Conservation (phyloP, 2,113 vertebrate species). For the Edolisoma coerulescens region DNA sequence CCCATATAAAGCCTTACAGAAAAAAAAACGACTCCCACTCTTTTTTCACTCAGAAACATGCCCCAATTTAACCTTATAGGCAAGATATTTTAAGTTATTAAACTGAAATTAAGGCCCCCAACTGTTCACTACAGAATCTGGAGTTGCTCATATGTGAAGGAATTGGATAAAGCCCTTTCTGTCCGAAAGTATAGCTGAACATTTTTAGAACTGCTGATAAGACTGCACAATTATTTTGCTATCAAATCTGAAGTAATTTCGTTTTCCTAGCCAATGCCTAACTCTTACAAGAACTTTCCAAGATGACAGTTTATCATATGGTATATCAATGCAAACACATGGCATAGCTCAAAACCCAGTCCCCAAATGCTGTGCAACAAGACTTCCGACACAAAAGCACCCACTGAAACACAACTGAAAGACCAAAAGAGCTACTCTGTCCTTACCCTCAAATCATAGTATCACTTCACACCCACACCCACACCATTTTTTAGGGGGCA, state of each 20-base stretch:
- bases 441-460: not conserved
- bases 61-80: not conserved
- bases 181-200: not conserved
- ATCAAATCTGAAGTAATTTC: not conserved
- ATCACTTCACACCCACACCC: not conserved
- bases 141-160: not conserved
- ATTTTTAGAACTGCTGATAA: not conserved
- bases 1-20: not conserved
- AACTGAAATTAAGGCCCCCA: not conserved
- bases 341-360: not conserved
- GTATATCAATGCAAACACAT: rapidly evolving
- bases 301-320: not conserved
- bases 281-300: not conserved
- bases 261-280: not conserved
- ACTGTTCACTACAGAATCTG: not conserved
- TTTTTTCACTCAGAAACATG: not conserved
- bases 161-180: not conserved
- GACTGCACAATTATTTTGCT: not conserved
- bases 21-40: not conserved
- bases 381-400: not conserved
- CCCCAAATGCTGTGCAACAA: rapidly evolving
- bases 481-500: not conserved
- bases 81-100: not conserved
- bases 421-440: not conserved
- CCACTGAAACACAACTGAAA: not conserved